Conservation (phyloP, 2,888 invertebrate species). For the Ephialtes manifestator region DNA sequence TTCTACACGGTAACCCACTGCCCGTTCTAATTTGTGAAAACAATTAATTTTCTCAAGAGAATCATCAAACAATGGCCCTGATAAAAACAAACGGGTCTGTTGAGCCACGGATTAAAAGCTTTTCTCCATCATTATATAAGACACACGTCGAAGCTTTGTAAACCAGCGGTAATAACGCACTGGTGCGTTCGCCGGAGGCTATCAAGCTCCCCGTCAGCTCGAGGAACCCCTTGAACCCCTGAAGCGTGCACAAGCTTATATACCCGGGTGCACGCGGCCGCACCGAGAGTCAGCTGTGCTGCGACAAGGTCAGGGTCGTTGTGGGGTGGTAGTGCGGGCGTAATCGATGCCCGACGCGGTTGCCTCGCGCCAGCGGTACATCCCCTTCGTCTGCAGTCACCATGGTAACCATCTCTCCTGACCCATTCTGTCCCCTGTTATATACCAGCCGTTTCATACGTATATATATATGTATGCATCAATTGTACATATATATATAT, state of each 20-base stretch:
- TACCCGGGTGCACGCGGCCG: conserved; percentile 50
- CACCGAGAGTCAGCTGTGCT: conserved; percentile 78
- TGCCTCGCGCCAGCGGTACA: conserved; percentile 43
- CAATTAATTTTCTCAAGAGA: not conserved
- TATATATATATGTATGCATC: conserved; percentile 23
- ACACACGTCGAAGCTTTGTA: not conserved
- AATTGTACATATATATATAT: conserved; percentile 11
- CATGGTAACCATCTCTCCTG: conserved; percentile 81
- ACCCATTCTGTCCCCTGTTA: conserved; percentile 76
- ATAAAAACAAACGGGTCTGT: not conserved
- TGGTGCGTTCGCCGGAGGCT: conserved; percentile 9
- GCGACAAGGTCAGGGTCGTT: conserved; percentile 82
- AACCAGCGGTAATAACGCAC: not conserved
- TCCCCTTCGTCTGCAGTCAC: conserved; percentile 75
- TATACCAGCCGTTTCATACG: conserved; percentile 32
- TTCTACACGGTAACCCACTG: no score
- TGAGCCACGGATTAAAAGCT: not conserved
- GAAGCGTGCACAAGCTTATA: conserved; percentile 47
- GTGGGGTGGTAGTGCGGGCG: conserved; percentile 73
- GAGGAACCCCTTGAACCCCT: conserved; percentile 30
- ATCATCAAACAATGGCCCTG: not conserved
- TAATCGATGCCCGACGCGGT: conserved; percentile 79
- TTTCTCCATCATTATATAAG: not conserved
- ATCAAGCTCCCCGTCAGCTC: conserved; percentile 21
- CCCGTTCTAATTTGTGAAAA: not conserved